Evolutionary conservation across 2,888 invertebrate species (phyloP), one percentile per base, ranked within the genome.

Genomic region (Galeopsomyia nigrocyanea): DNA sequence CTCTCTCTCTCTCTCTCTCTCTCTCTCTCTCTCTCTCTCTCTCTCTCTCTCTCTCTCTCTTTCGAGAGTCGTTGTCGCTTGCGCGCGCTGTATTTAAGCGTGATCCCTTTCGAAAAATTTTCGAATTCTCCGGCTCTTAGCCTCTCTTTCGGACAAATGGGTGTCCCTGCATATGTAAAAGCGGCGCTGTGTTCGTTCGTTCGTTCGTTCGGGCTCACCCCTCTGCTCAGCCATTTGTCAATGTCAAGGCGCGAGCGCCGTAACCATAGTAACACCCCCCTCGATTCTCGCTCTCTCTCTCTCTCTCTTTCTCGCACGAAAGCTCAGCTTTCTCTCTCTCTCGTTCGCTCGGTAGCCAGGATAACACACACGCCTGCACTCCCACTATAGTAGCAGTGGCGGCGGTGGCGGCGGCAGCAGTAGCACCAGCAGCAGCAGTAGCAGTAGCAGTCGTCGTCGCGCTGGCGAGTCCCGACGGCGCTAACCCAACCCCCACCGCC

Each of bases 131-230:
- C 22, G 10, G n/a, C n/a, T 47, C 22, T 22, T 31, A 70, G 74
- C 73, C n/a, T 68, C 17, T 53, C 79, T 80, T 80, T 82, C 83
- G 83, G 85, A 86, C 86, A 86, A 86, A 86, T 86, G 86, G 86
- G 85, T 86, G 86, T 86, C 86, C 84, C 84, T 85, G 86, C 86
- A 86, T 86, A 86, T 86, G 86, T 86, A 86, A 86, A 86, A 86
- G 86, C 84, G 81, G 82, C 85, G 83, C 83, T 86, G 85, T 84
- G 83, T 83, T 86, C 84, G 71, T 60, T 57, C 31, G 83, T 83
- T 86, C 84, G 71, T 60, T 57, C 31, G 63, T 51, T 66, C 64
- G 70, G 82, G 82, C 81, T 84, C 84, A 84, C 86, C 86, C 86
- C 85, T 76, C 78, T 76, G 77, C 77, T 83, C 83, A 79, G 84